Conservation (phyloP, 2,888 invertebrate species). For the Drosophila atroscutellata region DNA sequence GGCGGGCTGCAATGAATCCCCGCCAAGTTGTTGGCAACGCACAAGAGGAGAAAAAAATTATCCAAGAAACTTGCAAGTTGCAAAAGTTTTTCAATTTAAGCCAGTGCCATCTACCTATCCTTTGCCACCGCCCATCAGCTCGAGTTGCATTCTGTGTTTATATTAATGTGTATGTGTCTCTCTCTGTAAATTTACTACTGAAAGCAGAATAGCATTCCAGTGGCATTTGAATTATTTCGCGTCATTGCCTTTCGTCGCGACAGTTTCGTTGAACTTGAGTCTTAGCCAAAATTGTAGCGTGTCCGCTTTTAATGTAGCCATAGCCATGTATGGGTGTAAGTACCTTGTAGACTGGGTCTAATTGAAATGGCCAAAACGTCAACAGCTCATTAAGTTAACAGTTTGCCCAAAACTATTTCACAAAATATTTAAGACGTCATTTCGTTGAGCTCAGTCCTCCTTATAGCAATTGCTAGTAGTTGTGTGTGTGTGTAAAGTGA, state of each 20-base stretch:
- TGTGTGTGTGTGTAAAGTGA: conserved; percentile 35
- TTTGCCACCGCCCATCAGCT: conserved; percentile 3
- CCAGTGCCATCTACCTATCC: conserved; percentile 26
- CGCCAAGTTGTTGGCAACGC: conserved; percentile 47
- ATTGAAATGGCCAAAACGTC: conserved; percentile 56
- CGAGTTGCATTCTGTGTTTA: conserved; percentile 21
- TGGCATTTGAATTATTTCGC: conserved; percentile 67
- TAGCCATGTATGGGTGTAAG: conserved; percentile 19
- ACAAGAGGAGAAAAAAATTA: conserved; percentile 32
- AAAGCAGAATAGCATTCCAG: conserved; percentile 58
- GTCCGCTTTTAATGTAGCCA: conserved; percentile 37
- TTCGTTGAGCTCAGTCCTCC: conserved; percentile 13
- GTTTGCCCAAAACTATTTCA: conserved; percentile 51
- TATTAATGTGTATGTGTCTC: background rate
- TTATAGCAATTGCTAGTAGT: conserved; percentile 1
- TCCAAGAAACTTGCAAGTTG: conserved; percentile 67
- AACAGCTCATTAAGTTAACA: conserved; percentile 66
- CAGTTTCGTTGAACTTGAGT: conserved; percentile 54
- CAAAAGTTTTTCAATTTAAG: conserved; percentile 77
- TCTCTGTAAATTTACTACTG: conserved; percentile 72
- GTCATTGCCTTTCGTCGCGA: conserved; percentile 58
- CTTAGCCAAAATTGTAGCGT: conserved; percentile 17
- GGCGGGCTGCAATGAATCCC: conserved; percentile 65
- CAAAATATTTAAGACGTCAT: conserved; percentile 60
- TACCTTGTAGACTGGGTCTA: conserved; percentile 37